Evolutionary conservation across 2,113 vertebrate species (phyloP), one percentile per base, ranked within the genome.

Genomic region (Grus americana): DNA sequence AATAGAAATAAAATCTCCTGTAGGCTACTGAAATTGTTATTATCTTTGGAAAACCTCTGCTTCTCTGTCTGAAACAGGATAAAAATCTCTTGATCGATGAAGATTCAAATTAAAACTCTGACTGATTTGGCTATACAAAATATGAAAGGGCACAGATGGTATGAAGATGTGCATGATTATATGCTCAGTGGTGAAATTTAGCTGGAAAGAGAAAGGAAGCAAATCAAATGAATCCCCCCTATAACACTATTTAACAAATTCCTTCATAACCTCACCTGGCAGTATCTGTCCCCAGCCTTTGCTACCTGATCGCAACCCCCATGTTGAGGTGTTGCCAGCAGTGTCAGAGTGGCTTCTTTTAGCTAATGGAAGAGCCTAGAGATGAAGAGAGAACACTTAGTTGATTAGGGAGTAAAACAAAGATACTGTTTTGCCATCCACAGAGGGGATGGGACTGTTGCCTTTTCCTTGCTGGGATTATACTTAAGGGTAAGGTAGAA

Each of bases 71-170:
- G 50, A 90, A 58, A 65, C 40, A 62, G 57, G 40, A 62, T 62
- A 79, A 85, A 85, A 90, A 88, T 62, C 85, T 79, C 54, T 76
- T 76, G 71, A 66, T 76, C 2, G 1, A 62, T 73, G 58, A 90
- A 94, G 91, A 82, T 92, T 79, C 29, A 66, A 90, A 90, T 76
- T 92, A 88, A 90, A 92, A 73, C 27, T 89, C 52, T 79, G 49
- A 83, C 50, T 86, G 66, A 87, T 76, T 91, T 74, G 66, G 22
- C 74, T 85, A 58, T 68, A 90, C 90, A 86, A 95, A 63, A 58
- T 88, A 46, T 11, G 34, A 92, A 73, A 93, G 34, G 12, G 34
- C 66, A 57, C 42, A 83, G 74, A 79, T 57, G 40, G 66, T 49
- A 76, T 62, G 36, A 91, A 90, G 66, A 73, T 57, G 10, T 52